Evolutionary conservation across 2,888 invertebrate genomes (phyloP), one percentile per base, ranked within the genome.

Genomic region (Caenorhabditis uteleia): DNA sequence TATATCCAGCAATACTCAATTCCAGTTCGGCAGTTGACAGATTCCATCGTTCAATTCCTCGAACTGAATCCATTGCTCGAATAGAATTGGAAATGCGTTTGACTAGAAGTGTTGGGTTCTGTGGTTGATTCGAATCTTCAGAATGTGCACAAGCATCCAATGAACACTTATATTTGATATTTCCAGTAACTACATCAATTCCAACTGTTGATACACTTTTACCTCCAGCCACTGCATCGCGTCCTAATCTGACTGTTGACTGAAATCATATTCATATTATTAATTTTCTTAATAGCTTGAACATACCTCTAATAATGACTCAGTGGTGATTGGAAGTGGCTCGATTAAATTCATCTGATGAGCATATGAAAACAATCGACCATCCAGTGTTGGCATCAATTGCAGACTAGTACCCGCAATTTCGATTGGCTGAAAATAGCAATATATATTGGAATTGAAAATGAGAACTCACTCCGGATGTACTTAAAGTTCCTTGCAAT

Each of bases 141-240:
- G 12, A 46, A 25, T 50, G 51, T 6, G 67, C 67, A 45, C 78
- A 77, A 3, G 68, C 59, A 3, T 64, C 64, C 12, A 62, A 29
- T 8, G 68, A 50, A 50, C 77, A 79, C 29, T 73, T 60, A 44
- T 77, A 77, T 2, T 66, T 61, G 3, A 70, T 50, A 68, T 88
- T 82, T 59, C 92, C 89, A 78, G 91, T 86, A 76, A 87, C 84
- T 23, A 89, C 88, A 77, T 91, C 90, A n/a, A 95, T 85, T 2
- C 94, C 95, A 83, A 91, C 90, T 49, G 91, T 91, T 54, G 89
- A 87, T 0, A 91, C 89, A 84, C 93, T 93, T 79, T 91, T 91
- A 1, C 93, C 92, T 58, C 95, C 87, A 49, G 86, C 84, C 66
- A 87, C 84, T 33, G 85, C 83, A 4, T 86, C 86, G 36, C 83